These are phyloP conservation scores for Smutsia temminckii DNA, from an alignment of 2,797 vertebrate species.

Conservation along the genomic window DNA sequence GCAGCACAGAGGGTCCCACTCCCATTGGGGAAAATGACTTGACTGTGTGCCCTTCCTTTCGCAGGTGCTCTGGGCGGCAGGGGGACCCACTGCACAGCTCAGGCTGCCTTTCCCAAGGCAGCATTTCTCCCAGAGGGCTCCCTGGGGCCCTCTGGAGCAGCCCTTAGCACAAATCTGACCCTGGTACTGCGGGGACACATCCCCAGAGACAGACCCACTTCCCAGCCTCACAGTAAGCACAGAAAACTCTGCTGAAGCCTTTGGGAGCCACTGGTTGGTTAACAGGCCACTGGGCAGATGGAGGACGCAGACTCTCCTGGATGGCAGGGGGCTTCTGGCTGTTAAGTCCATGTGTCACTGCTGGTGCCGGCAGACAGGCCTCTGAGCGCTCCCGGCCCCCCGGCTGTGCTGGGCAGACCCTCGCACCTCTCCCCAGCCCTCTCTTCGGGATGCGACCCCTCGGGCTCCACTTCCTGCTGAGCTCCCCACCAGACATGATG, in stretches of 20 bases:
- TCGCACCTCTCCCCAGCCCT: not conserved
- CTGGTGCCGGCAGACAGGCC: not conserved
- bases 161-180: not conserved
- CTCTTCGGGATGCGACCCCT: not conserved
- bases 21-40: too few relatives aligned
- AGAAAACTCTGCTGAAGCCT: not conserved
- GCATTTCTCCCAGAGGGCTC: not conserved
- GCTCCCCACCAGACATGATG: not conserved
- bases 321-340: not conserved
- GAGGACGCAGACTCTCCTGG: not conserved
- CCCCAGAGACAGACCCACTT: not conserved
- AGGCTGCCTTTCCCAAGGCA: not conserved
- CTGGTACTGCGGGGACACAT: too few relatives aligned
- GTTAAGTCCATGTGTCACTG: not conserved
- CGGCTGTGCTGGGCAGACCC: too few relatives aligned
- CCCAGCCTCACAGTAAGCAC: not conserved
- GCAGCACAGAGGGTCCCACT: not conserved
- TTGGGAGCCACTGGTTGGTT: not conserved
- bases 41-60: not conserved
- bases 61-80: not conserved
- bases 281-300: accelerated
- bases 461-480: not conserved
- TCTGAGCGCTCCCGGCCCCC: not conserved
- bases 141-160: not conserved
- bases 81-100: too few relatives aligned